These are phyloP conservation scores for Caenorhabditis virilis DNA, from an alignment of 2,888 invertebrate genomes.

Conservation along the genomic window DNA sequence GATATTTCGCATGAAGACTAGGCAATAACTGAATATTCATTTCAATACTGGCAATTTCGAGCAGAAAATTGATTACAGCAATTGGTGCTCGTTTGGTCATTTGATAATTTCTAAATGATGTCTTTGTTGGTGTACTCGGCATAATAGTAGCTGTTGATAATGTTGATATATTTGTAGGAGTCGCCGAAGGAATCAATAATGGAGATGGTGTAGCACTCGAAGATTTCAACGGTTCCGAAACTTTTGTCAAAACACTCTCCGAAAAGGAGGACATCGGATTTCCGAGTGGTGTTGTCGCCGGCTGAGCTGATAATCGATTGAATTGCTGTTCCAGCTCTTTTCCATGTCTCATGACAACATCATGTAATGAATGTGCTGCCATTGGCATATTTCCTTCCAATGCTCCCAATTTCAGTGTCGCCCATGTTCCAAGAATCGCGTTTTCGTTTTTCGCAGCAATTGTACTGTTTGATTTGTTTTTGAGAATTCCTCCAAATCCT, in stretches of 20 bases:
- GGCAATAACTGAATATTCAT: conserved; percentile 92
- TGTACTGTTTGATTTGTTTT: conserved; percentile 7
- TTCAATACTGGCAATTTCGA: conserved; percentile 73
- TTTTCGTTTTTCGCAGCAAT: background rate
- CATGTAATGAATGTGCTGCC: conserved; percentile 94
- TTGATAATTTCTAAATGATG: background rate
- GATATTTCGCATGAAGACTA: conserved; percentile 92
- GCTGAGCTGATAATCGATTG: conserved; percentile 38
- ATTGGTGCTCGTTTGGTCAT: conserved; percentile 12
- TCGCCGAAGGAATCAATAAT: background rate
- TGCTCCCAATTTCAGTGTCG: conserved; percentile 41
- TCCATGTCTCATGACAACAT: conserved; percentile 79
- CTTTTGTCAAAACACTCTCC: too few relatives aligned
- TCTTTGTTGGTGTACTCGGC: background rate
- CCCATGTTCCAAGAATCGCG: conserved; percentile 8
- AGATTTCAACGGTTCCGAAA: background rate
- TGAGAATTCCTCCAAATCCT: background rate
- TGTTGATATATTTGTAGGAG: background rate
- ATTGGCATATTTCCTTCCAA: conserved; percentile 87
- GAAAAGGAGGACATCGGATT: conserved; percentile 6
- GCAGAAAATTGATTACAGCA: conserved; percentile 20
- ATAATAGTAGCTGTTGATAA: background rate
- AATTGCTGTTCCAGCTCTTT: conserved; percentile 53
- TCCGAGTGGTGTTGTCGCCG: conserved; percentile 21
- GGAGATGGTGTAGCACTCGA: background rate